phyloP scores from a whole-genome alignment of 2,888 invertebrate species.

The Anagyrus pseudococci region DNA sequence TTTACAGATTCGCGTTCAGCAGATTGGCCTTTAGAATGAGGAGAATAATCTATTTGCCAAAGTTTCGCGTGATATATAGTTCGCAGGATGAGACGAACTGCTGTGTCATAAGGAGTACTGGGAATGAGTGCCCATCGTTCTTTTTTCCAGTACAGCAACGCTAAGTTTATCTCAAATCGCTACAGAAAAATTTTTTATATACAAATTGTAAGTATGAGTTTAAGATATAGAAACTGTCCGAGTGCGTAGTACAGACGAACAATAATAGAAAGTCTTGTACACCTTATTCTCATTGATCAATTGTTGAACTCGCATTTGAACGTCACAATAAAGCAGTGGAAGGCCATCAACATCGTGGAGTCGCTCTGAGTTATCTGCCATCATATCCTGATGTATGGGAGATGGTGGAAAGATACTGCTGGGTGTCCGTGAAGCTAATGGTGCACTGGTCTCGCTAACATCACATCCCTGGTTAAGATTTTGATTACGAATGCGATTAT shows the following conservation, averaged over 20 bases:
- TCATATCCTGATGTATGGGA: constrained; percentile 61
- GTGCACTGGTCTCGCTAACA: constrained; percentile 49
- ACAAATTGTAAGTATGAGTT: too few relatives aligned
- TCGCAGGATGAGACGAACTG: too few relatives aligned
- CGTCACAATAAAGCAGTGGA: constrained; percentile 73
- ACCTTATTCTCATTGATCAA: constrained; percentile 84
- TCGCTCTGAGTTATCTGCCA: constrained; percentile 55
- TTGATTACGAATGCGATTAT: constrained; percentile 44
- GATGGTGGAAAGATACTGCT: constrained; percentile 68
- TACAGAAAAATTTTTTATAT: too few relatives aligned
- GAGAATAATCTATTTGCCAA: too few relatives aligned
- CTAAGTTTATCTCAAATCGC: background rate
- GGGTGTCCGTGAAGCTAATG: constrained; percentile 66
- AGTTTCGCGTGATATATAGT: too few relatives aligned
- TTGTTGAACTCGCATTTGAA: constrained; percentile 80
- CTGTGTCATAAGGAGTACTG: too few relatives aligned
- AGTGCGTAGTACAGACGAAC: too few relatives aligned
- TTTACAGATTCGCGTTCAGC: too few relatives aligned
- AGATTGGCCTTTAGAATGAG: too few relatives aligned
- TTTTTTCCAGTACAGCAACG: too few relatives aligned
- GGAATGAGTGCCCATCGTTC: too few relatives aligned
- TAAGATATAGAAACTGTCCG: background rate
- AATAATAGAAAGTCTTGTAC: constrained; percentile 15
- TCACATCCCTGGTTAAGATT: constrained; percentile 51
- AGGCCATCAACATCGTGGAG: constrained; percentile 78